Conservation (phyloP, 1,140 invertebrate genomes). For the Camponotus floridanus region DNA sequence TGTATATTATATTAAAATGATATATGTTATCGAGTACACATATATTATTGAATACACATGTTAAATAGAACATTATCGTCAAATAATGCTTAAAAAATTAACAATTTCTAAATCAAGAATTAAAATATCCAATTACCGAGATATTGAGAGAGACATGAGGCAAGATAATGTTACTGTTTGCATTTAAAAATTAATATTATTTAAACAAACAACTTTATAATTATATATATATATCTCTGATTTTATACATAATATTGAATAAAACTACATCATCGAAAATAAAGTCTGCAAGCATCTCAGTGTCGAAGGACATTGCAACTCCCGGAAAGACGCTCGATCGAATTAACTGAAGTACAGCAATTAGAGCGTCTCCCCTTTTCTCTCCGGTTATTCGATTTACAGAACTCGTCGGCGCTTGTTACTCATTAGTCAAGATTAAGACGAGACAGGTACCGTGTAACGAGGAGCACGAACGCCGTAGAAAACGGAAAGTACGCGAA, state of each 20-base stretch:
- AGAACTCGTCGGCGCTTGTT: constrained; percentile 42
- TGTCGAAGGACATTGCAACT: constrained; percentile 31
- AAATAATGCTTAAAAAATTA: not conserved
- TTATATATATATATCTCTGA: too few relatives aligned
- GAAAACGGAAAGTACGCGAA: constrained; percentile 43
- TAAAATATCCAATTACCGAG: not conserved
- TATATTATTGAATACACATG: not conserved
- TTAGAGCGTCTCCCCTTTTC: constrained; percentile 47
- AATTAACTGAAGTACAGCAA: constrained; percentile 58
- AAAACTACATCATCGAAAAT: not conserved
- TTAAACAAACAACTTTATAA: not conserved
- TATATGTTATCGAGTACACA: too few relatives aligned
- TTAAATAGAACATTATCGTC: not conserved
- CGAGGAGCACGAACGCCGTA: constrained; percentile 49
- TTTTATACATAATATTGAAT: constrained; percentile 26
- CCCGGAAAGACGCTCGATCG: constrained; percentile 43
- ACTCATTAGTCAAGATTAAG: constrained; percentile 66
- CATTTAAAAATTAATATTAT: constrained; percentile 25
- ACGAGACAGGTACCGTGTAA: constrained; percentile 46
- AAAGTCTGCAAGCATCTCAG: constrained; percentile 24
- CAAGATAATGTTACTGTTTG: not conserved
- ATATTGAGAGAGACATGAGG: not conserved
- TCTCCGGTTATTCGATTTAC: constrained; percentile 58
- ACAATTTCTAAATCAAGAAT: not conserved
- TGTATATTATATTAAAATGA: not conserved